Base-by-base conservation (phyloP, 2,113 vertebrate genomes). In the Chaetodon auriga region DNA sequence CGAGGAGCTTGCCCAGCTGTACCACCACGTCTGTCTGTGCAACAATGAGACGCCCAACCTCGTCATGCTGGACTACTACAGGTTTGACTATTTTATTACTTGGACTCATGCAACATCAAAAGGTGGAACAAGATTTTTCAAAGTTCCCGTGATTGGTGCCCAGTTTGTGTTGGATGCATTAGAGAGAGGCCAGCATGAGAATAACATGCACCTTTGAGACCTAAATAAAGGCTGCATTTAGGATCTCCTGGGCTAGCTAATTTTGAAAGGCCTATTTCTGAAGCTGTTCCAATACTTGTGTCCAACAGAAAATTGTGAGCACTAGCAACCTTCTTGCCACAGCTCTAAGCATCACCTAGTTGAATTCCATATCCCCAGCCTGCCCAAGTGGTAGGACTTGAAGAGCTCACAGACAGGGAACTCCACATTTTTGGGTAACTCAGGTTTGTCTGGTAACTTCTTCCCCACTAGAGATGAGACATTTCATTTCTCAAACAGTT, bases 21-120 rank as follows among this genome's bases (percentile, higher is more conserved):
- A 99, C 90, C 97, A 99, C 88, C 98, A 99, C 0, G 97, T 99
- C 54, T 99, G 98, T 94, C 94, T 99, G 69, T 99, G 98, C 94
- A 99, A 99, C 91, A 99, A 99, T 0, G 98, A 99, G 94, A 99
- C 97, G 0, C 98, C 98, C 7, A 98, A 98, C 91, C 96, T 97
- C 14, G 97, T 99, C 69, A 99, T 97, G 98, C 95, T 99, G 92
- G 98, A 99, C 93, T 99, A 98, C 90, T 99, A 99, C 78, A 96
- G 93, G 93, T 94, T 30, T 36, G 41, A 69, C 64, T 45, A 0
- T 65, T 76, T 80, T 16, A 18, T 51, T 36, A 9, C 8, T n/a
- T n/a, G 35, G 23, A 70, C 4, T 45, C 11, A 41, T 36, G 41
- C 21, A 62, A 38, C 45, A 43, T 8, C 9, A 13, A 38, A 25